Conservation (phyloP, 2,113 vertebrate genomes). For the Mesitornis unicolor region DNA sequence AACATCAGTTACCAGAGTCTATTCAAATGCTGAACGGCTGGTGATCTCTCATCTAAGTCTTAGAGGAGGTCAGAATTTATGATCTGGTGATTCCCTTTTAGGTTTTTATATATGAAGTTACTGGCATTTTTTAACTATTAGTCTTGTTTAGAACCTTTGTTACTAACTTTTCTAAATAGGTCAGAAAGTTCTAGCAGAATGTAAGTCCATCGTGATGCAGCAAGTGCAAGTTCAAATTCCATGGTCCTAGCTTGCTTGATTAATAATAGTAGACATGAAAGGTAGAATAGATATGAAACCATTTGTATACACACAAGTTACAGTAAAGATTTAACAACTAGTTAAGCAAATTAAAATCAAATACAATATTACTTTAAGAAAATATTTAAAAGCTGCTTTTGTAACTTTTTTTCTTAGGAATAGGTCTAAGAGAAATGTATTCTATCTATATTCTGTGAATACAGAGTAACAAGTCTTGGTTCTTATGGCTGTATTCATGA, state of each 20-base stretch:
- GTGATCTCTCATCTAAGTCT: not conserved
- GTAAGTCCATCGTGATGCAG: not conserved
- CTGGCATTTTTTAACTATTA: not conserved
- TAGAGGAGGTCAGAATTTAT: not conserved
- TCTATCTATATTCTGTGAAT: not conserved
- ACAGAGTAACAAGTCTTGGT: not conserved
- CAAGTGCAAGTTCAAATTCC: not conserved
- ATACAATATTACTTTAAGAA: not conserved
- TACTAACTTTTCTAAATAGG: not conserved
- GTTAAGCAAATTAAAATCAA: not conserved
- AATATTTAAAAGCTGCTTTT: not conserved
- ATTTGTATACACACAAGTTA: not conserved
- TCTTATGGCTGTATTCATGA: not conserved
- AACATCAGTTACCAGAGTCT: not conserved
- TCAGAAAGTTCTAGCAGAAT: not conserved
- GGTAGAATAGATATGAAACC: not conserved
- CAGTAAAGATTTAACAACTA: not conserved
- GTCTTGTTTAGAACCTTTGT: not conserved
- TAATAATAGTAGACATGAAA: not conserved
- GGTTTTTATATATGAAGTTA: not conserved
- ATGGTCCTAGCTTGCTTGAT: not conserved
- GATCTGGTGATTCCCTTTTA: not conserved
- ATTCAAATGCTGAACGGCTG: not conserved
- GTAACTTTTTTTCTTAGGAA: not conserved
- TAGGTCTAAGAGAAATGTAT: not conserved